Percentiles rank a stretch among this genome's conserved stretches.
Evolutionary conservation across 2,888 invertebrate genomes (phyloP).

Genomic region (Cyaniris semiargus): DNA sequence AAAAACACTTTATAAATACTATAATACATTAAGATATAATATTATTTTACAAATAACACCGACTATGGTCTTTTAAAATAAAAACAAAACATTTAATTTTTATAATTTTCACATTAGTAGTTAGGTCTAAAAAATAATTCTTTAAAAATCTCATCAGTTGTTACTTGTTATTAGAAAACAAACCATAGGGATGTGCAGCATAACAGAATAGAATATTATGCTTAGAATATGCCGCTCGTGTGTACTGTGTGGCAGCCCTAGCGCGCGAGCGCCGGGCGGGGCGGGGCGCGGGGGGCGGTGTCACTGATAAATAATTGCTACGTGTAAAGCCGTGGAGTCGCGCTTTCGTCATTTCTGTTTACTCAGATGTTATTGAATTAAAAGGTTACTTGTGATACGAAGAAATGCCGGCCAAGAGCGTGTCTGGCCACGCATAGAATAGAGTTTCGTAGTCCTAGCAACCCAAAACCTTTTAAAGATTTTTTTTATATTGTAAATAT

Average conservation of each 20-base stretch:
- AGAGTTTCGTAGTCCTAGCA: not conserved
- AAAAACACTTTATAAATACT: no score
- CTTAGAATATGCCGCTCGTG: not conserved
- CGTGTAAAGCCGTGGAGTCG: slow-evolving; percentile 58
- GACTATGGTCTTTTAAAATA: no score
- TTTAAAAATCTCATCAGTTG: no score
- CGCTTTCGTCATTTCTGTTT: slow-evolving; percentile 15
- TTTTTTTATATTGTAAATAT: no score
- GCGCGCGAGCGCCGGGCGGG: not conserved
- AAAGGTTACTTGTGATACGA: not conserved
- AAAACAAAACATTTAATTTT: no score
- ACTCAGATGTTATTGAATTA: not conserved
- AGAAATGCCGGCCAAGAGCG: not conserved
- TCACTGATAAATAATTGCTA: slow-evolving; percentile 73
- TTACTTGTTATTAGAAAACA: no score
- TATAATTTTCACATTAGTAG: no score
- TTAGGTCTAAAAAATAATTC: no score
- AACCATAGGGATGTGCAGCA: not conserved
- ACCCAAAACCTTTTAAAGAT: no score
- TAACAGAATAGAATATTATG: not conserved
- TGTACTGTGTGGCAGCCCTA: not conserved
- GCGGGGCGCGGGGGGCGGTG: slow-evolving; percentile 44
- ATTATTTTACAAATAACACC: no score
- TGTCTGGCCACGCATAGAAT: not conserved
- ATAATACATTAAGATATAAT: no score